Percentiles rank a stretch among this genome's conserved stretches.
Evolutionary conservation across 1,140 invertebrate genomes (phyloP).

Genomic region (Acyrthosiphon pisum): DNA sequence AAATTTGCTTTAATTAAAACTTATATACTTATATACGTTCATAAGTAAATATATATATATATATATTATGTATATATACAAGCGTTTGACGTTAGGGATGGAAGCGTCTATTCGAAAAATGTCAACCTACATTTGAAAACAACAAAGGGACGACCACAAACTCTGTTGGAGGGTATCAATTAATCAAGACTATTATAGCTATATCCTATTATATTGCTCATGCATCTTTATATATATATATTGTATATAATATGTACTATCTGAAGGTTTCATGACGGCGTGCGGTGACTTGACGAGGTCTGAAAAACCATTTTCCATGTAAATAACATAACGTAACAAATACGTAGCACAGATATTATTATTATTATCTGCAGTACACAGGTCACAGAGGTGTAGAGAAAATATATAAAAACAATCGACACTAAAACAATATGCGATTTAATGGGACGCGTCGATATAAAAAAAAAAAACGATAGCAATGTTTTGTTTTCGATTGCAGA

Average conservation of each 20-base stretch:
- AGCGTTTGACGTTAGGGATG: not conserved
- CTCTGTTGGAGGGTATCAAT: not conserved
- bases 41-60: not conserved
- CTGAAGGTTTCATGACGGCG: not conserved
- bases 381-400: too few relatives aligned
- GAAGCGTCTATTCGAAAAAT: not conserved
- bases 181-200: not conserved
- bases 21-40: not conserved
- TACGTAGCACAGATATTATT: not conserved
- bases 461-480: not conserved
- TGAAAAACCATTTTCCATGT: not conserved
- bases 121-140: not conserved
- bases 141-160: not conserved
- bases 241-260: not conserved
- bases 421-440: too few relatives aligned
- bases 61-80: not conserved
- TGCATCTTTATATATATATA: not conserved
- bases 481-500: not conserved
- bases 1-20: constrained; percentile 4
- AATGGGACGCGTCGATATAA: not conserved
- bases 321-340: not conserved
- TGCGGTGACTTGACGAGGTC: not conserved
- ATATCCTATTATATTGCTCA: not conserved
- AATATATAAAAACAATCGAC: not conserved
- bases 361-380: too few relatives aligned